phyloP scores from a whole-genome alignment of 2,888 invertebrate species.

The Pogonocherus hispidulus region DNA sequence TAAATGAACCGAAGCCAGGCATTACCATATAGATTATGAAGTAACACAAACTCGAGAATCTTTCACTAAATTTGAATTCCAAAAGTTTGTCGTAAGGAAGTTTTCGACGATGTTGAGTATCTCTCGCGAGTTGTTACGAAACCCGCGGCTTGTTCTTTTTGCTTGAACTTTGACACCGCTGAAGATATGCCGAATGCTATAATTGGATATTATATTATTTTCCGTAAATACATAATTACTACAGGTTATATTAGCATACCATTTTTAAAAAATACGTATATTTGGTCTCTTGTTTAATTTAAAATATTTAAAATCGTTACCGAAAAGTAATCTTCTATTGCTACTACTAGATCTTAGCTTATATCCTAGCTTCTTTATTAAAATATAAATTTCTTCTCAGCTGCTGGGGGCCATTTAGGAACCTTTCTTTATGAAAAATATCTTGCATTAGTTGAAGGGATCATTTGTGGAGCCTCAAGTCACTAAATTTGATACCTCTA shows the following conservation, averaged over 20 bases:
- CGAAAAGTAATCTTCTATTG: no score
- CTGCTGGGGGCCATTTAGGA: no score
- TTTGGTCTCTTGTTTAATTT: no score
- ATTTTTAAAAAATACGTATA: no score
- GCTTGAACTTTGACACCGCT: constrained; percentile 15
- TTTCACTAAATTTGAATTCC: constrained; percentile 31
- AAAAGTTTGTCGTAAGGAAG: constrained; percentile 24
- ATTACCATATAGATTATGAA: constrained; percentile 50
- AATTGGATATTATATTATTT: neutral
- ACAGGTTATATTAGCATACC: neutral
- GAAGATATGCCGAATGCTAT: neutral
- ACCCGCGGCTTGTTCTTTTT: constrained; percentile 23
- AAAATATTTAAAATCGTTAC: no score
- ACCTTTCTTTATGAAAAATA: no score
- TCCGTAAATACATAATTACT: neutral
- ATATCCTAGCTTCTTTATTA: no score
- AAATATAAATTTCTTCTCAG: no score
- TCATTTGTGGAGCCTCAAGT: no score
- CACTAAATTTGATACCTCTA: no score
- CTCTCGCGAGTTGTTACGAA: constrained; percentile 27
- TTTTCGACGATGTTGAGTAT: constrained; percentile 21
- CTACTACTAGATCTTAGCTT: no score
- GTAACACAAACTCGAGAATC: constrained; percentile 31
- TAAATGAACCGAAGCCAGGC: constrained; percentile 45
- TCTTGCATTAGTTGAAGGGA: no score